phyloP scores from a whole-genome alignment of 2,797 vertebrate genomes.

The Gallinago nigripennis region DNA sequence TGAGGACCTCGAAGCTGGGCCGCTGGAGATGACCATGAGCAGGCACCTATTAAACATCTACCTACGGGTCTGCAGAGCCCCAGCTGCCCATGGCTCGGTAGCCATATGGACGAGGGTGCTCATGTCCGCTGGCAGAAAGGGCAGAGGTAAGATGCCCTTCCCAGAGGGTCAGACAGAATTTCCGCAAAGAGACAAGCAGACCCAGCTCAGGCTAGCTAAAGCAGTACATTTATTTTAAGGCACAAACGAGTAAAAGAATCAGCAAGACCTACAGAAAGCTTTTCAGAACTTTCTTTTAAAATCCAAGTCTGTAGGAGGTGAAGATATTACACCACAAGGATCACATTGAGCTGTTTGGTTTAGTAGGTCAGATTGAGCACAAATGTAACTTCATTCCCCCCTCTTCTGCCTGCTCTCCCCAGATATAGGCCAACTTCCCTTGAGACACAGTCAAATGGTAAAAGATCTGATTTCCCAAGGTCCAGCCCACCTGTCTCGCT shows the following conservation, averaged over 20 bases:
- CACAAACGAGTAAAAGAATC: not conserved
- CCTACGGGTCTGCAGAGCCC: not conserved
- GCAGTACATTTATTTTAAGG: not conserved
- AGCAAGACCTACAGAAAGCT: not conserved
- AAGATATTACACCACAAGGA: not conserved
- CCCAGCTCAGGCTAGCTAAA: not conserved
- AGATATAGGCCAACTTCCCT: not conserved
- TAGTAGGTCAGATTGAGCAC: not conserved
- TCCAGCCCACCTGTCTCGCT: not conserved
- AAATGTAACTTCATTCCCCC: not conserved
- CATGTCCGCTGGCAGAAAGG: not conserved
- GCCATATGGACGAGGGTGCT: not conserved
- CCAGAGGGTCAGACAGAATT: not conserved
- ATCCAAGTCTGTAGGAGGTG: not conserved
- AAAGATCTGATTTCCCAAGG: not conserved
- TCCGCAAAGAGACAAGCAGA: not conserved
- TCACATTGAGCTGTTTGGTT: not conserved
- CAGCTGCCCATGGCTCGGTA: not conserved
- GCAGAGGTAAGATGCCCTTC: not conserved
- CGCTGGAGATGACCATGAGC: rapidly evolving
- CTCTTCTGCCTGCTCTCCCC: not conserved
- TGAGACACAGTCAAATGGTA: not conserved
- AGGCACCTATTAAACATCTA: not conserved
- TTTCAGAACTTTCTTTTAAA: not conserved
- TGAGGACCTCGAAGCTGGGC: rapidly evolving